Percentiles rank a stretch among this genome's conserved stretches.
Evolutionary conservation across 1,140 invertebrate species (phyloP).

Genomic region (Anastrepha obliqua): DNA sequence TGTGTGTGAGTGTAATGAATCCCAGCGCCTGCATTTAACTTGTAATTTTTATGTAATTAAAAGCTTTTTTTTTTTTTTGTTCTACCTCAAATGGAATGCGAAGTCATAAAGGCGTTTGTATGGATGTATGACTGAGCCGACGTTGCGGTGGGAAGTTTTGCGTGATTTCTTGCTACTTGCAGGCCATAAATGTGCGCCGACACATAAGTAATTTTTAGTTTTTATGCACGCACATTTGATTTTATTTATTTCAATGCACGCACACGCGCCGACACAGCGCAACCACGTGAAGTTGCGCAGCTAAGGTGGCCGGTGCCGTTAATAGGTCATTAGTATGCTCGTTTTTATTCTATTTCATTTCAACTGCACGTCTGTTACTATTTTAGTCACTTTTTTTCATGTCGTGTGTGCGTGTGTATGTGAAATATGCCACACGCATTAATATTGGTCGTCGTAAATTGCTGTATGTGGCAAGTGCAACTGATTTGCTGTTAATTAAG

Average conservation of each 20-base stretch:
- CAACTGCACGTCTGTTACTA: neutral
- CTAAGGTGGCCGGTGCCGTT: slow-evolving; percentile 27
- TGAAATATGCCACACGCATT: slow-evolving; percentile 7
- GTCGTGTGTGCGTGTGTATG: neutral
- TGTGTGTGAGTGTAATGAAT: neutral
- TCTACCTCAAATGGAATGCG: neutral
- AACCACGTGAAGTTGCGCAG: neutral
- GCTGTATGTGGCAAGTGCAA: slow-evolving; percentile 40
- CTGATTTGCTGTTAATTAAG: slow-evolving; percentile 55
- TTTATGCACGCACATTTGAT: slow-evolving; percentile 8
- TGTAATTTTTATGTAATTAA: slow-evolving; percentile 45
- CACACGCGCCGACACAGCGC: neutral
- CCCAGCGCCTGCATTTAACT: neutral
- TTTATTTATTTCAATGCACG: neutral
- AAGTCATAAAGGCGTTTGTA: too few species aligned
- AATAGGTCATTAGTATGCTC: slow-evolving; percentile 53
- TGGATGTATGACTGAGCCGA: too few species aligned
- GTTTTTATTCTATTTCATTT: slow-evolving; percentile 47
- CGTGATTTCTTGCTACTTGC: slow-evolving; percentile 32
- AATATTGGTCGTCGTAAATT: slow-evolving; percentile 53
- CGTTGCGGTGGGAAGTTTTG: slow-evolving; percentile 22
- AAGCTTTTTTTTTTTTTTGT: neutral
- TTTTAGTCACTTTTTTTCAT: slow-evolving; percentile 24
- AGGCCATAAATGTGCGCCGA: neutral
- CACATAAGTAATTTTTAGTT: neutral